Evolutionary conservation across 1,140 invertebrate species (phyloP).

Genomic region (Thalassaphorura encarpata): DNA sequence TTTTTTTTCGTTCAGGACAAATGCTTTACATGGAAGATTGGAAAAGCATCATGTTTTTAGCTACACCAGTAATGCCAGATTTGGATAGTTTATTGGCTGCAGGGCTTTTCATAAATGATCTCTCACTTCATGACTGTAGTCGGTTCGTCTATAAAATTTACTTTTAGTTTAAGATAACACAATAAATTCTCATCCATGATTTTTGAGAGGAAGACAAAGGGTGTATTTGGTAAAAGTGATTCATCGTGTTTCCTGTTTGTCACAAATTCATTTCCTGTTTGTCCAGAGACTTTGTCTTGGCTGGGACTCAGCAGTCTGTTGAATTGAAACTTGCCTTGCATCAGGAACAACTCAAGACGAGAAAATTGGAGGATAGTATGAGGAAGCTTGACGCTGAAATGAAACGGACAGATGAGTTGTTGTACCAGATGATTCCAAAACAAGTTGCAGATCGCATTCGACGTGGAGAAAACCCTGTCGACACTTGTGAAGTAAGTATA

Average conservation of each 20-base stretch:
- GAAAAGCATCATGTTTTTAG: conserved; percentile 92
- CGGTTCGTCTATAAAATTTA: no score
- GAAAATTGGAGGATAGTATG: conserved; percentile 94
- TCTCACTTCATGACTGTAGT: conserved; percentile 97
- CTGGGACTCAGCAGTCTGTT: conserved; percentile 92
- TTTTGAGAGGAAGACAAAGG: no score
- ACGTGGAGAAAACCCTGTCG: conserved; percentile 83
- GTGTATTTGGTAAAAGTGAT: no score
- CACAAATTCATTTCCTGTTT: conserved; percentile 20
- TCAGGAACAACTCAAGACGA: conserved; percentile 92
- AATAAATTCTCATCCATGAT: no score
- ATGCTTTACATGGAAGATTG: conserved; percentile 98
- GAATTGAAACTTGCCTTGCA: conserved; percentile 90
- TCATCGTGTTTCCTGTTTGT: no score
- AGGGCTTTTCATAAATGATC: conserved; percentile 91
- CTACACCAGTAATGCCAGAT: conserved; percentile 90
- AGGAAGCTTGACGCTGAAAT: conserved; percentile 89
- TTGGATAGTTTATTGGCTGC: conserved; percentile 75
- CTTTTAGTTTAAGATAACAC: no score
- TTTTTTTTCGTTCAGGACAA: conserved; percentile 60
- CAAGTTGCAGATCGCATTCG: conserved; percentile 84
- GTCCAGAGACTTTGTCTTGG: conserved; percentile 84
- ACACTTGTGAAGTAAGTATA: conserved; percentile 80
- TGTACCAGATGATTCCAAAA: conserved; percentile 99
- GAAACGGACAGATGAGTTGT: conserved; percentile 83